These are phyloP conservation scores for Nemapogon koenigi DNA, from an alignment of 2,888 invertebrate genomes.

Conservation along the genomic window DNA sequence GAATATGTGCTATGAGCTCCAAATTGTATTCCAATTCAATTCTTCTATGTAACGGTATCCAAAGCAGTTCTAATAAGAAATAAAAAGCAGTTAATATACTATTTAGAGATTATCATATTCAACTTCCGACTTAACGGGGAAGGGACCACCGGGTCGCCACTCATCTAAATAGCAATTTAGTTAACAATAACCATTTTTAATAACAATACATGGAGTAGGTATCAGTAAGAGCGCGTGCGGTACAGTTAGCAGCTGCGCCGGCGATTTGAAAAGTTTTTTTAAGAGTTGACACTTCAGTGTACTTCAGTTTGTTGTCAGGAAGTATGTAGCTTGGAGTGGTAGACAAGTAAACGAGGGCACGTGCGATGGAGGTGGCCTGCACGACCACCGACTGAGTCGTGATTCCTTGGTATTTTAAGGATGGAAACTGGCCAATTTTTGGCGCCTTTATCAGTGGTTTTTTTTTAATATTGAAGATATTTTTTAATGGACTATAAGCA, in stretches of 20 bases:
- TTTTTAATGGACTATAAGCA: too few relatives aligned
- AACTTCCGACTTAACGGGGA: slow-evolving; percentile 5
- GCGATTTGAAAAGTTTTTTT: slow-evolving; percentile 14
- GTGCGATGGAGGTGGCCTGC: slow-evolving; percentile 11
- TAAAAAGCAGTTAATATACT: too few relatives aligned
- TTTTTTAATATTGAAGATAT: too few relatives aligned
- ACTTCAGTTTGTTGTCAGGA: slow-evolving; percentile 1
- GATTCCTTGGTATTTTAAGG: too few relatives aligned
- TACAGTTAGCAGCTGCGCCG: slow-evolving; percentile 34
- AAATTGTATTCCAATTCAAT: too few relatives aligned
- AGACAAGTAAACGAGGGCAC: slow-evolving; percentile 14
- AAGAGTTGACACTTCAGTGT: too few relatives aligned
- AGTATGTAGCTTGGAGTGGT: slow-evolving; percentile 3
- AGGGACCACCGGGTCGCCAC: slow-evolving; percentile 6
- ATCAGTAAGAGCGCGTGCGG: slow-evolving; percentile 50
- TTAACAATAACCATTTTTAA: slow-evolving; percentile 4
- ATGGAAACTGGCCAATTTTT: too few relatives aligned
- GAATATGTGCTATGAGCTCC: too few relatives aligned
- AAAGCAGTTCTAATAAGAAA: too few relatives aligned
- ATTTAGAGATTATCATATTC: slow-evolving; percentile 2
- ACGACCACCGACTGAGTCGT: slow-evolving; percentile 11
- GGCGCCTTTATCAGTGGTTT: too few relatives aligned
- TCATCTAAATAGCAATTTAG: slow-evolving; percentile 5
- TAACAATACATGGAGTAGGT: slow-evolving; percentile 29
- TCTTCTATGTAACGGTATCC: too few relatives aligned